These are phyloP conservation scores for Sinella curviseta DNA, from an alignment of 1,140 invertebrate genomes.

Conservation along the genomic window DNA sequence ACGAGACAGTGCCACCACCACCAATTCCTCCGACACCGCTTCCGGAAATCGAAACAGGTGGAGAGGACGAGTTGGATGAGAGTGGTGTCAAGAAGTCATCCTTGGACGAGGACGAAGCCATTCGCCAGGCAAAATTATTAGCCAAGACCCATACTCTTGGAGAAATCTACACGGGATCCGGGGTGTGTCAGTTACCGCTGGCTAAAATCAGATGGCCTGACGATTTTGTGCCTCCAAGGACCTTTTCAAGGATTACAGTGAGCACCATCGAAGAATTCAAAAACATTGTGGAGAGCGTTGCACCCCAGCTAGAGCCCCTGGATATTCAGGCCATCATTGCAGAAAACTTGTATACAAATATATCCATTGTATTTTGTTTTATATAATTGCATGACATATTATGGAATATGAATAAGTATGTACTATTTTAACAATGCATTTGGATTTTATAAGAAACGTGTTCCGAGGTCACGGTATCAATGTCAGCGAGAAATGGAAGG, in stretches of 20 bases:
- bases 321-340: conserved; percentile 37
- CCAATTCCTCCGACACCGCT: conserved; percentile 42
- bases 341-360: conserved; percentile 22
- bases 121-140: conserved; percentile 10
- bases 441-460: conserved; percentile 12
- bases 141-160: conserved; percentile 39
- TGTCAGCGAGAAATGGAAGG: conserved; percentile 33
- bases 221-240: not conserved
- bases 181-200: conserved; percentile 37
- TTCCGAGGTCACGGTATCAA: conserved; percentile 37
- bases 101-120: conserved; percentile 32
- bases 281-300: conserved; percentile 26
- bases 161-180: conserved; percentile 36
- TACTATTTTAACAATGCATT: too few relatives aligned
- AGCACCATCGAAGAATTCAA: conserved; percentile 40
- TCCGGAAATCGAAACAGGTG: conserved; percentile 26
- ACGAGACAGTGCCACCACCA: conserved; percentile 46
- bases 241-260: conserved; percentile 39
- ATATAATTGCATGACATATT: not conserved
- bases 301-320: conserved; percentile 37
- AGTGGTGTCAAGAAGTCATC: not conserved
- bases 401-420: too few relatives aligned
- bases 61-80: conserved; percentile 13
- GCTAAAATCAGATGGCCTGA: conserved; percentile 25
- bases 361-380: not conserved